Conservation (phyloP, 2,888 invertebrate species). For the Minunthozetes semirufus region DNA sequence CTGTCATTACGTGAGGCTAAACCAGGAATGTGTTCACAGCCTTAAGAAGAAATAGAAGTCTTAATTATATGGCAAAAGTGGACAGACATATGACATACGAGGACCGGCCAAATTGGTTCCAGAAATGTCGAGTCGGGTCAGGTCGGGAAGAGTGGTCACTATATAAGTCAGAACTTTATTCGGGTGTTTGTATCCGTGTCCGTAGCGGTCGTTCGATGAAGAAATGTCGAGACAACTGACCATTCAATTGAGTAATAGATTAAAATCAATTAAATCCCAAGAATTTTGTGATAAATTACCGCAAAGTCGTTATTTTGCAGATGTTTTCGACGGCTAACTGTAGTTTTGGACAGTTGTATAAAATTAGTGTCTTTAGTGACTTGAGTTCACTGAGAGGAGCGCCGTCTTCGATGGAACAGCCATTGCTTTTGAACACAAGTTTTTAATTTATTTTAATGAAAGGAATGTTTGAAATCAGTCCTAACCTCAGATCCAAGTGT, state of each 20-base stretch:
- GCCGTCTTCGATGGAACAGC: conserved; percentile 35
- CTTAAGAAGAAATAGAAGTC: conserved; percentile 6
- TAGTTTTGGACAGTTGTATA: conserved; percentile 35
- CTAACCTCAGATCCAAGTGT: conserved; percentile 36
- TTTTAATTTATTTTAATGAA: neutral
- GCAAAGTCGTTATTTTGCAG: conserved; percentile 33
- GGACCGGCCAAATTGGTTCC: conserved; percentile 86
- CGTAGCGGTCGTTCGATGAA: conserved; percentile 47
- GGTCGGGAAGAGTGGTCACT: conserved; percentile 63
- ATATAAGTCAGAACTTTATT: conserved; percentile 65
- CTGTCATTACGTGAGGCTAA: conserved; percentile 65
- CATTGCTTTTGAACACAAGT: neutral
- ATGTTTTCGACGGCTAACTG: conserved; percentile 32
- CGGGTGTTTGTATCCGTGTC: conserved; percentile 66
- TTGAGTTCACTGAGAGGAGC: conserved; percentile 27
- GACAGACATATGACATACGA: conserved; percentile 26
- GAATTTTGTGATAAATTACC: conserved; percentile 10
- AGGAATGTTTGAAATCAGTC: neutral
- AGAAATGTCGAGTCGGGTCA: conserved; percentile 84
- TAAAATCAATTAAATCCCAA: neutral
- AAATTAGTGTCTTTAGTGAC: conserved; percentile 33
- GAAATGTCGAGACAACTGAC: conserved; percentile 74
- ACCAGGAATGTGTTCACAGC: conserved; percentile 69
- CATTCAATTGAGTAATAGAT: neutral
- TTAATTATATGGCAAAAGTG: neutral